Evolutionary conservation across 2,888 invertebrate genomes (phyloP), one percentile per base, ranked within the genome.

Genomic region (Drosophila falleni): DNA sequence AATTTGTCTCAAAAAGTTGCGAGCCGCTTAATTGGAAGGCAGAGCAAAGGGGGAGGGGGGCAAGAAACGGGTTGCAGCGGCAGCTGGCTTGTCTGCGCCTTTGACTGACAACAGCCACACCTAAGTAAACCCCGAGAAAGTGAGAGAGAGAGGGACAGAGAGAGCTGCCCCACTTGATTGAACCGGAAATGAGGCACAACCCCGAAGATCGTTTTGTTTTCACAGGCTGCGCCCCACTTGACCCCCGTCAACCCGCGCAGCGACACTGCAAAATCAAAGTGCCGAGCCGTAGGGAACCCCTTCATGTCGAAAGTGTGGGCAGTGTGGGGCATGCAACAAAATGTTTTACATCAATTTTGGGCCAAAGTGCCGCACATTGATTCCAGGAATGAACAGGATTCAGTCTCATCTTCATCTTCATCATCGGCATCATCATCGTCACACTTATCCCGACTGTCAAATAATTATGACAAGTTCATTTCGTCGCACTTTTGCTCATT

Each of bases 381-480:
- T 78, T 79, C 85, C 60, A 46, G 65, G 80, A 76, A 80, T 16
- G 51, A 6, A 56, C 64, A 64, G 69, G 58, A 78, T 59, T 67
- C 50, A 62, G 49, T n/a, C 46, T 16, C 63, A 59, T 37, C 42
- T 15, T 35, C 44, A 41, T 44, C 23, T 3, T 35, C 41, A 15
- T 31, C 33, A 23, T 19, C 10, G 1, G 19, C 16, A 16, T 55
- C 44, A 29, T 63, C 62, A 56, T 59, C 65, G 44, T 74, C 50
- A 74, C 78, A 73, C 77, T 74, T 75, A 80, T 65, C 41, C 50
- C 61, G 84, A 75, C 79, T 91, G 91, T 90, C 90, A 91, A 84
- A 83, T 84, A 89, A 90, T 91, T 91, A 89, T 91, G 91, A 91
- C 91, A 91, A 90, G 85, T 90, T 90, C 86, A 89, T 90, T 90